Base-by-base conservation (phyloP, 92 coral and sea anemone genomes). In the Palythoa grandiflora region DNA sequence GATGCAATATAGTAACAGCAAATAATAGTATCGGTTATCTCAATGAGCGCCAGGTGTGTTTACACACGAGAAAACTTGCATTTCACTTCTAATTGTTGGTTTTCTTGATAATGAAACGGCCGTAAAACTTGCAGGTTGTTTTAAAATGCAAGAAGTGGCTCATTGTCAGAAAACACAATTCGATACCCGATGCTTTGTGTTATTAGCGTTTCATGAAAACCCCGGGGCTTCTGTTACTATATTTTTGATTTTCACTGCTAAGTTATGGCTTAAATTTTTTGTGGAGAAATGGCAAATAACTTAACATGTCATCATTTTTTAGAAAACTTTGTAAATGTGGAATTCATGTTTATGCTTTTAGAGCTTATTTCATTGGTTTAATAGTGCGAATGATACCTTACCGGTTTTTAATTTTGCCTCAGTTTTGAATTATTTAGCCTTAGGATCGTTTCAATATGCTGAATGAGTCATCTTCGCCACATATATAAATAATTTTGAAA, bases 21-120 rank as follows among this genome's bases (percentile, higher is more conserved):
- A 73, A 38, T 40, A 44, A 44, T 63, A 17, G 20, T 54, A 37
- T 20, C 10, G 28, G 1, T 77, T 54, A 77, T 77, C 68, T 54
- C 68, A 4, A 54, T 47, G 21, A 17, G 14, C 14, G 39, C 40
- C 86, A 81, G 75, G 86, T 81, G 75, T 81, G 66, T 81, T 81
- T 81, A 40, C 86, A 65, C 57, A 77, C 40, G 63, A 35, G 66
- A 66, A 81, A 44, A 66, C 47, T 47, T 65, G 75, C 75, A 63
- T 81, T 66, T 6, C 86, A 63, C 86, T 81, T 63, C 39, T 65
- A 10, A 14, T 81, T 65, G 66, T 81, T 81, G 86, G 86, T 50
- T 40, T 65, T 66, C 36, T 38, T 40, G 40, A n/a, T 39, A 63
- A 0, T 3, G 16, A 80, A 63, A 9, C 17, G 14, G 44, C 13